A percentile compares a stretch with the other conserved stretches of the same genome.
These are phyloP conservation scores for Eidolon dupreanum DNA, from an alignment of 2,797 vertebrate genomes.

Conservation along the genomic window DNA sequence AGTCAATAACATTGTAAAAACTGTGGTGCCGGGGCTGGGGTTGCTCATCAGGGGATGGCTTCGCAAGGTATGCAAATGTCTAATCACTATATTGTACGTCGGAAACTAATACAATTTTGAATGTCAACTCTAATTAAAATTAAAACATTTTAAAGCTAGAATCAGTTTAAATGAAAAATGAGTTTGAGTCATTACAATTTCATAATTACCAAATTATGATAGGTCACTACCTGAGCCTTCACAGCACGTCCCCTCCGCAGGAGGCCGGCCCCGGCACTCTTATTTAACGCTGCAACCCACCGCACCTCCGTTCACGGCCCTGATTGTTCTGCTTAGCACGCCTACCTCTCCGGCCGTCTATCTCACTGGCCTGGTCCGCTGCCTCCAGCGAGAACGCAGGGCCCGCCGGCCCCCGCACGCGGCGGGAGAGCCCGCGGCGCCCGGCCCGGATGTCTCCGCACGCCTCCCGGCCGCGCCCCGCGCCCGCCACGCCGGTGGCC, in stretches of 20 bases:
- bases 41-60: neutral
- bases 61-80: neutral
- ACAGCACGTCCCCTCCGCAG: neutral
- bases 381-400: neutral
- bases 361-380: accelerated
- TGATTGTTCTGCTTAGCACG: neutral
- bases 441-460: too few species aligned
- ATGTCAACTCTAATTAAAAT: neutral
- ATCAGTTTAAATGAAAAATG: neutral
- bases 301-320: neutral
- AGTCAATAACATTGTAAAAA: neutral
- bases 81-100: neutral
- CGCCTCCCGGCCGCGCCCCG: too few species aligned
- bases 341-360: neutral
- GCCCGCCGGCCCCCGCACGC: neutral
- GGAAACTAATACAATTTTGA: too few species aligned
- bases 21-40: neutral
- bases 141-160: neutral
- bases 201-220: neutral
- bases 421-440: neutral
- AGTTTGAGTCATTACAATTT: neutral
- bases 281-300: neutral
- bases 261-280: neutral
- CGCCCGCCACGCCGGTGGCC: neutral
- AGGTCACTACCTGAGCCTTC: too few species aligned